Percentiles rank a stretch among this genome's conserved stretches.
These are phyloP conservation scores for Tillus elongatus DNA, from an alignment of 2,888 invertebrate genomes.

Conservation along the genomic window DNA sequence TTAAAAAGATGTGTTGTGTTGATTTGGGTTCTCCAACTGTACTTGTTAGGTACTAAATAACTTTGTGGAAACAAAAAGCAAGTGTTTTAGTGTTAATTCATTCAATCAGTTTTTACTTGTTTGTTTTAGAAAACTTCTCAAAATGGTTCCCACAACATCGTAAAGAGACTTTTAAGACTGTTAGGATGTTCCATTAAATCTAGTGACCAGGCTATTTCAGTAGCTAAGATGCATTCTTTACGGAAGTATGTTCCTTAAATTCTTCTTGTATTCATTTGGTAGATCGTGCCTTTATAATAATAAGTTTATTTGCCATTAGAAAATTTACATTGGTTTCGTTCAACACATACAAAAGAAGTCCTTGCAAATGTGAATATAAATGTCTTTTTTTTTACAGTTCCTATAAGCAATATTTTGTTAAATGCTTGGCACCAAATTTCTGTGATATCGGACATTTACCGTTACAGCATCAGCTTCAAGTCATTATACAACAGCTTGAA, in stretches of 20 bases:
- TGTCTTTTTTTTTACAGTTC: conserved; percentile 19
- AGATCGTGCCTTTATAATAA: too few relatives aligned
- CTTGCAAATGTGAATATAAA: conserved; percentile 10
- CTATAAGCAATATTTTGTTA: conserved; percentile 25
- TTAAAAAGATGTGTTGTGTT: too few relatives aligned
- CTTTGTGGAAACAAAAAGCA: too few relatives aligned
- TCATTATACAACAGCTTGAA: conserved; percentile 63
- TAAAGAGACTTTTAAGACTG: conserved; percentile 31
- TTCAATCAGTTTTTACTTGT: too few relatives aligned
- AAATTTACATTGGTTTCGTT: too few relatives aligned
- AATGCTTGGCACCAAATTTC: conserved; percentile 22
- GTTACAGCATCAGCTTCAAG: conserved; percentile 57
- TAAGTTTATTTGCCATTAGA: too few relatives aligned
- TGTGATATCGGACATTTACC: conserved; percentile 32
- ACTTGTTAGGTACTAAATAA: too few relatives aligned
- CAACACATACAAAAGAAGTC: too few relatives aligned
- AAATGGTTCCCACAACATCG: conserved; percentile 24
- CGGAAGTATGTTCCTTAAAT: too few relatives aligned
- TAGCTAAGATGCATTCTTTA: conserved; percentile 6
- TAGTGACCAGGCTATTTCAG: conserved; percentile 13
- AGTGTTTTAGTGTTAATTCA: too few relatives aligned
- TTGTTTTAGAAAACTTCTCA: conserved; percentile 21
- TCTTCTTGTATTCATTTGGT: too few relatives aligned
- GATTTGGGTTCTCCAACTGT: too few relatives aligned
- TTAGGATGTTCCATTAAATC: conserved; percentile 28